Base-by-base conservation (phyloP, 2,113 vertebrate genomes). In the Oncorhynchus keta region DNA sequence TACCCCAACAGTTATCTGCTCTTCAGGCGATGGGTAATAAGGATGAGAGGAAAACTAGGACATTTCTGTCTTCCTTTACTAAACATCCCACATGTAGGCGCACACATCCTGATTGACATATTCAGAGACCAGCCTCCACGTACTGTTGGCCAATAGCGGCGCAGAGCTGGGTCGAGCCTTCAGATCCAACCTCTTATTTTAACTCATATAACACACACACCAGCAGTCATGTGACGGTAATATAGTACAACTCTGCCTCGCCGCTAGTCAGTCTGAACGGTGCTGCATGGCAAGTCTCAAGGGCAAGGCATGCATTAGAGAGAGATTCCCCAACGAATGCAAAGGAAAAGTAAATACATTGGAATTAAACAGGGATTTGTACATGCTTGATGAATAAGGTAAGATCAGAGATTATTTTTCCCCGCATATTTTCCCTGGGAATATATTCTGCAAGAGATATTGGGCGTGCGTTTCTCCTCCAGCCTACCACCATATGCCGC, bases 121-220 rank as follows among this genome's bases (percentile, higher is more conserved):
- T 1, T 9, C 5, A 0, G 35, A 30, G 85, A n/a, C 89, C 92
- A 76, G 82, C 93, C 94, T 81, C 86, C 67, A 8, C 81, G 82
- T 76, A 69, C 1, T 64, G 66, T 62, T 14, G 81, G 76, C 96
- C 95, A 97, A 97, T 96, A 79, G 83, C 78, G 82, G 55, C 16
- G 72, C 85, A 80, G 83, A 89, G 85, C 78, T 79, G 90, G 84
- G 96, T 93, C 95, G 95, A 97, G 96, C 96, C 96, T 94, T 95
- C 95, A 93, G 86, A 90, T 84, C 93, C 93, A 94, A 91, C 92
- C 93, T 93, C 90, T 89, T 32, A 76, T 85, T 72, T 86, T 81
- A 86, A 81, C 90, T 88, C 77, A 84, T 82, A 83, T 82, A 79
- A 82, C 59, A 62, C 59, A 62, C 83, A 80, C 89, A 87, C 83